These are phyloP conservation scores for Diploptera punctata DNA, from an alignment of 2,888 invertebrate species.

Conservation along the genomic window DNA sequence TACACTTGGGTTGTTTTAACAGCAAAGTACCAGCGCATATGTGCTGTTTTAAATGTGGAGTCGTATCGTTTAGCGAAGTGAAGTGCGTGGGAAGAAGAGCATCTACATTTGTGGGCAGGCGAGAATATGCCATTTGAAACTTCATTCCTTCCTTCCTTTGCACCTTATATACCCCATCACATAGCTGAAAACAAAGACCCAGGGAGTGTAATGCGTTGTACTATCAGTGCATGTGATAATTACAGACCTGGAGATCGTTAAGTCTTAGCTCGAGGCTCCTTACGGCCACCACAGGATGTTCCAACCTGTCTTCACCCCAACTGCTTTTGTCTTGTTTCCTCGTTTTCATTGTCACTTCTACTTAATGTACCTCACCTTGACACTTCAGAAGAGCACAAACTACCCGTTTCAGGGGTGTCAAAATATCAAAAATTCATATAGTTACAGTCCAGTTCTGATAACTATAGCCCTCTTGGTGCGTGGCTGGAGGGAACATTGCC, in stretches of 20 bases:
- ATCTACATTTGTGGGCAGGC: background rate
- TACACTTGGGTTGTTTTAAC: no score
- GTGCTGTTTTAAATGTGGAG: background rate
- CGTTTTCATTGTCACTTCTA: background rate
- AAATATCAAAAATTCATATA: no score
- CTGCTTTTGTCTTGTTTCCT: background rate
- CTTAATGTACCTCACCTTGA: no score
- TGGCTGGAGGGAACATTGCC: no score
- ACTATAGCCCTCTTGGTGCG: no score
- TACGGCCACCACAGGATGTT: background rate
- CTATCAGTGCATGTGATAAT: background rate
- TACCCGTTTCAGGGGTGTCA: background rate
- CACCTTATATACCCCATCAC: no score
- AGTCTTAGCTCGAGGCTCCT: background rate
- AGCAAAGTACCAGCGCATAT: no score
- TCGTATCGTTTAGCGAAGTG: background rate
- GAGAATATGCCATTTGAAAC: background rate
- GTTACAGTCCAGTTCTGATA: no score
- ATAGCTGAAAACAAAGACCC: no score
- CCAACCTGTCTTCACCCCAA: background rate
- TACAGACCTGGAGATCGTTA: conserved; percentile 7
- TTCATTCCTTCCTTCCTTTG: background rate
- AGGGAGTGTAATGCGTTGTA: no score
- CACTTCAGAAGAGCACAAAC: no score
- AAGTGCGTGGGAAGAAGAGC: no score